phyloP scores from a whole-genome alignment of 2,113 vertebrate species.

The Orcinus orca region DNA sequence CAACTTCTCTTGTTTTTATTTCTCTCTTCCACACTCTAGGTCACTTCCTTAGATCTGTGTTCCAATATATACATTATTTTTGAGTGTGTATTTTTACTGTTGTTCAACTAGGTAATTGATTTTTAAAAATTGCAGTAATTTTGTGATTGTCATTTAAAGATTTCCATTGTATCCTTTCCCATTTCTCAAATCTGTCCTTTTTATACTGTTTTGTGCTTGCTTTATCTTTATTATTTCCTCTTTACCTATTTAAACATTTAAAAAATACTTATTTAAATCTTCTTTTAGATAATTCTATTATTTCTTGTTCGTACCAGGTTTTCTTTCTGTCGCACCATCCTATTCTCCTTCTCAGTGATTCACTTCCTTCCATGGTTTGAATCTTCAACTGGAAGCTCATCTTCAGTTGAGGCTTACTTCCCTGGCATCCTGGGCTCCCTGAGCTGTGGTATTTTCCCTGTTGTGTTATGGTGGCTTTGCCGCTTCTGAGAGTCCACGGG shows the following conservation, averaged over 20 bases:
- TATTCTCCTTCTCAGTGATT: neutral
- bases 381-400: neutral
- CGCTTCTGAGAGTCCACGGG: neutral
- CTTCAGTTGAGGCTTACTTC: neutral
- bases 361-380: neutral
- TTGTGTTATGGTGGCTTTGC: neutral
- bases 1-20: neutral
- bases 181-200: neutral
- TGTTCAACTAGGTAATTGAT: neutral
- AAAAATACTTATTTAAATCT: neutral
- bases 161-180: neutral
- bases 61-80: neutral
- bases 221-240: slow-evolving; percentile 10
- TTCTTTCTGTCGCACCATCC: neutral
- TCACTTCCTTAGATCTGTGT: neutral
- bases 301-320: neutral
- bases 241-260: neutral
- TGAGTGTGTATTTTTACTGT: neutral
- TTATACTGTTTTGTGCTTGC: neutral
- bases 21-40: neutral
- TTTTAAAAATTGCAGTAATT: neutral
- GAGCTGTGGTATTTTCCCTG: neutral
- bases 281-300: neutral
- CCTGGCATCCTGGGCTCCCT: neutral
- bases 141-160: neutral